These are phyloP conservation scores for Tarsius wallacei DNA, from an alignment of 2,797 vertebrate species.

Conservation along the genomic window DNA sequence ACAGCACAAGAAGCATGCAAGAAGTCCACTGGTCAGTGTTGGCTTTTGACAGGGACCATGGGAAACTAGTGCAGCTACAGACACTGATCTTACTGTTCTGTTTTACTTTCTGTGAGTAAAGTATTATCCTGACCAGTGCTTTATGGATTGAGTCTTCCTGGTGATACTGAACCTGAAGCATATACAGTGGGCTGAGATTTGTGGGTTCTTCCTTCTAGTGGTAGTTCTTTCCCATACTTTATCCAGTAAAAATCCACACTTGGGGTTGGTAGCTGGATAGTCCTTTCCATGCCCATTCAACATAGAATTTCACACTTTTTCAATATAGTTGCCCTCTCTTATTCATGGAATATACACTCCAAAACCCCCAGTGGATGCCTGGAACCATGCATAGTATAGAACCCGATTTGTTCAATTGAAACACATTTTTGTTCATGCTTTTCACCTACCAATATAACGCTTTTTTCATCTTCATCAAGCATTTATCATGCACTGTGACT, in stretches of 20 bases:
- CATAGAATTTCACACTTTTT: constrained; percentile 64
- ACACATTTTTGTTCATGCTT: neutral
- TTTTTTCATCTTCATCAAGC: neutral
- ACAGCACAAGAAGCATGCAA: neutral
- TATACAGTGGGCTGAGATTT: too few relatives aligned
- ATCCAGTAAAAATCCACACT: neutral
- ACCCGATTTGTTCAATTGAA: neutral
- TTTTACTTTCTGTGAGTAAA: neutral
- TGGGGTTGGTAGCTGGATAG: neutral
- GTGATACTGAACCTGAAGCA: neutral
- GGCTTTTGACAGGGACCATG: neutral
- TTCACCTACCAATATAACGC: neutral
- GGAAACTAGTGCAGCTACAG: neutral
- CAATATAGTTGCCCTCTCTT: neutral
- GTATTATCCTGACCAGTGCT: neutral
- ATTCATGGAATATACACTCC: neutral
- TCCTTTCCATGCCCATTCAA: neutral
- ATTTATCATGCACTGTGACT: neutral
- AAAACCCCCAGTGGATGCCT: neutral
- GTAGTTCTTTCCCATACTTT: neutral
- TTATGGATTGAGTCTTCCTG: neutral
- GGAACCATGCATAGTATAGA: neutral
- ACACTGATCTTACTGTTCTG: neutral
- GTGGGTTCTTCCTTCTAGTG: neutral
- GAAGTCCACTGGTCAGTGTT: neutral